Evolutionary conservation across 2,797 vertebrate genomes (phyloP).

Genomic region (Glyptemys insculpta): DNA sequence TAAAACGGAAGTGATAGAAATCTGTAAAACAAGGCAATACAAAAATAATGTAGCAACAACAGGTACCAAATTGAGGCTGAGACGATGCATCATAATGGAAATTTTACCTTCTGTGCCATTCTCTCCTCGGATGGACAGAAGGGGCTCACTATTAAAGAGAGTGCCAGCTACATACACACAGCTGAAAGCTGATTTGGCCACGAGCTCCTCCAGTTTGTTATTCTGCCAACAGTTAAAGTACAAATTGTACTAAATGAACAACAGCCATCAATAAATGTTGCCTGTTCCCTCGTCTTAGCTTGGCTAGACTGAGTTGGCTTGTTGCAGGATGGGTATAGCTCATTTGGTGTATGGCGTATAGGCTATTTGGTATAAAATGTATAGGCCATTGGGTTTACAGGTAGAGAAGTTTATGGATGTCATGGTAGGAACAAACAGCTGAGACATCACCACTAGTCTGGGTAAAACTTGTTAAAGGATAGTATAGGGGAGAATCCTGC

Average conservation of each 20-base stretch:
- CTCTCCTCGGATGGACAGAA: not conserved
- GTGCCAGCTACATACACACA: not conserved
- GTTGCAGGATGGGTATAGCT: slow-evolving; percentile 9
- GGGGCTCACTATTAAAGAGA: not conserved
- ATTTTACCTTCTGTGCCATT: not conserved
- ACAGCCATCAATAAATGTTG: not conserved
- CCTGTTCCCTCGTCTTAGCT: not conserved
- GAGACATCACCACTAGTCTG: not conserved
- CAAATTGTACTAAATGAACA: not conserved
- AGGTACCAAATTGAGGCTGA: not conserved
- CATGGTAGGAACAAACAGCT: not conserved
- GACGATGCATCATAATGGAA: not conserved
- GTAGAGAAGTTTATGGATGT: not conserved
- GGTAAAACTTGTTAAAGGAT: not conserved
- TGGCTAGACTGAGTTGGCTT: not conserved
- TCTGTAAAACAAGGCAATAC: not conserved
- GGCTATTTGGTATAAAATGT: not conserved
- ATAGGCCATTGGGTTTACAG: not conserved
- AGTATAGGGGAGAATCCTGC: not conserved
- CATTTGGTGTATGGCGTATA: not conserved
- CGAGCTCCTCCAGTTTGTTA: slow-evolving; percentile 15
- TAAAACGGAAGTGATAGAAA: not conserved
- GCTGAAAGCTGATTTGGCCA: slow-evolving; percentile 21
- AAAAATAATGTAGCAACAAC: not conserved
- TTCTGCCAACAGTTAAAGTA: slow-evolving; percentile 33